These are phyloP conservation scores for Nephrotoma appendiculata DNA, from an alignment of 2,888 invertebrate genomes.

Conservation along the genomic window DNA sequence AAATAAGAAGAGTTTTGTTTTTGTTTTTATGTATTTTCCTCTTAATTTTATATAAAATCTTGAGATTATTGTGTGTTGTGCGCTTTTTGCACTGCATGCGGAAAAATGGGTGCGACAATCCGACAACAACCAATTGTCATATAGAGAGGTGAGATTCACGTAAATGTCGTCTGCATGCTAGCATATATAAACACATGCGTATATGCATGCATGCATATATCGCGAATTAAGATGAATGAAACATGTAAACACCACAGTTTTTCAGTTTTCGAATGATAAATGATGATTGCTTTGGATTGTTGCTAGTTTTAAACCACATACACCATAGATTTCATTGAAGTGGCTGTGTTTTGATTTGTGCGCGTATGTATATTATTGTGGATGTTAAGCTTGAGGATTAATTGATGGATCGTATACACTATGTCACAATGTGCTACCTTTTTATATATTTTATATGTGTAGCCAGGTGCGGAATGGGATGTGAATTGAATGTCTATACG, in stretches of 20 bases:
- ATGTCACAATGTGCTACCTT: neutral
- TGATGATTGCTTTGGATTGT: neutral
- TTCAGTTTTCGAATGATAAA: neutral
- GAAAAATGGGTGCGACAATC: constrained; percentile 3
- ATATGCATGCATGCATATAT: neutral
- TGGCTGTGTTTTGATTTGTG: neutral
- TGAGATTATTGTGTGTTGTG: neutral
- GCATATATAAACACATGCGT: neutral
- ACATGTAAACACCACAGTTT: neutral
- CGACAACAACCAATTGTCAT: neutral
- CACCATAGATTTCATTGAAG: neutral
- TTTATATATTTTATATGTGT: neutral
- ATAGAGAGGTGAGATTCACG: neutral
- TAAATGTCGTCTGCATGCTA: neutral
- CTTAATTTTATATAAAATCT: neutral
- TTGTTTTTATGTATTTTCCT: neutral
- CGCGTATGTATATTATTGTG: neutral
- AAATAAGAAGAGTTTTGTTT: neutral
- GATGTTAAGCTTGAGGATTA: neutral
- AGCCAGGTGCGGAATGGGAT: neutral
- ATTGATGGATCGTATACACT: neutral
- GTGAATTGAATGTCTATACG: neutral
- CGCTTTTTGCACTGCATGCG: neutral
- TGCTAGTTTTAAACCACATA: neutral
- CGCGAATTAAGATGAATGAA: neutral